phyloP scores from a whole-genome alignment of 2,888 invertebrate species.

The Anoncus sp. region DNA sequence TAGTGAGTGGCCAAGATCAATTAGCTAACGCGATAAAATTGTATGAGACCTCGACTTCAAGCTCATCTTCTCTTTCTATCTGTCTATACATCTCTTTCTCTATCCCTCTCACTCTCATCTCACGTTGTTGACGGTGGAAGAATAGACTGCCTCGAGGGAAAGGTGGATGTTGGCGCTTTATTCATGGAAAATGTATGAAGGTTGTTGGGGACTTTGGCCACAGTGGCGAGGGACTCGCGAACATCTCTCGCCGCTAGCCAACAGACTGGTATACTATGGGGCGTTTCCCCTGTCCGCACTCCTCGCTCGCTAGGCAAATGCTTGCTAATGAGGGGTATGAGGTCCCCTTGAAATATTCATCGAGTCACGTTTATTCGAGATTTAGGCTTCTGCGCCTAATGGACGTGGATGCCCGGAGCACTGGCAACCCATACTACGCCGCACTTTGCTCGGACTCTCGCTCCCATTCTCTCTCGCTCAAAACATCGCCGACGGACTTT shows the following conservation, averaged over 20 bases:
- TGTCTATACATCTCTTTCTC: slow-evolving; percentile 20
- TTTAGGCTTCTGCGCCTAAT: slow-evolving; percentile 67
- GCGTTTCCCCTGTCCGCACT: slow-evolving; percentile 54
- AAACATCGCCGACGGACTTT: slow-evolving; percentile 29
- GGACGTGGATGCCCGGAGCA: slow-evolving; percentile 57
- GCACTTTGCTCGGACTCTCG: slow-evolving; percentile 20
- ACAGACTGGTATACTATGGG: slow-evolving; percentile 36
- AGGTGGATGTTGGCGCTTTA: slow-evolving; percentile 54
- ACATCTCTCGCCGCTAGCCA: slow-evolving; percentile 55
- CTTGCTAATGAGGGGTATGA: slow-evolving; percentile 66
- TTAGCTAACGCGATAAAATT: slow-evolving; percentile 52
- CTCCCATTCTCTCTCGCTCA: slow-evolving; percentile 20
- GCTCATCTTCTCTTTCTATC: slow-evolving; percentile 30
- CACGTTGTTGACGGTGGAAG: slow-evolving; percentile 38
- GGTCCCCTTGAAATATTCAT: slow-evolving; percentile 64
- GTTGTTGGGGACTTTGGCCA: slow-evolving; percentile 70
- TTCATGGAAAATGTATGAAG: slow-evolving; percentile 80
- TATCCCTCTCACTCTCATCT: slow-evolving; percentile 18
- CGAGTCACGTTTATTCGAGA: slow-evolving; percentile 68
- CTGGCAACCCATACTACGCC: slow-evolving; percentile 19
- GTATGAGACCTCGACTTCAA: slow-evolving; percentile 48
- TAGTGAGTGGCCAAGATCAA: slow-evolving; percentile 56
- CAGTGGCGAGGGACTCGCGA: slow-evolving; percentile 56
- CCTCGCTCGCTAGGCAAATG: slow-evolving; percentile 57
- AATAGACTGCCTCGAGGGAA: slow-evolving; percentile 50